Evolutionary conservation across 30 jellyfish, hydroid and myxozoan genomes (phyloP).

Genomic region (Hydractinia echinata): DNA sequence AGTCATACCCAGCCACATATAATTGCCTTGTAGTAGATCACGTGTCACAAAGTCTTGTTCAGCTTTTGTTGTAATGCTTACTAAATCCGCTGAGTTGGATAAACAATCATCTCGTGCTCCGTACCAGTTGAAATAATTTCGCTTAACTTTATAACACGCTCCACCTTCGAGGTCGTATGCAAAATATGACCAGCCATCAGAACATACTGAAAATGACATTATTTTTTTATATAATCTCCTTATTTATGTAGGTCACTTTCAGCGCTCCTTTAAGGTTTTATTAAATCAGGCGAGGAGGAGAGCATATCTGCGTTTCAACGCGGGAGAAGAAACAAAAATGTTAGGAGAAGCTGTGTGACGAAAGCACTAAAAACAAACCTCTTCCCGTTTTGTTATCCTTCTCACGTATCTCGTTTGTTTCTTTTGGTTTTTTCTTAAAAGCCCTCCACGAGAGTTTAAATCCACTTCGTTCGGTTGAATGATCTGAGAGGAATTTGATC

Average conservation of each 20-base stretch:
- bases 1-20: conserved; percentile 95
- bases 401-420: neutral
- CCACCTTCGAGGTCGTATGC: conserved; percentile 65
- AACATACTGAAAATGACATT: conserved; percentile 45
- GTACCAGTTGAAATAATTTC: conserved; percentile 83
- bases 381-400: conserved; percentile 26
- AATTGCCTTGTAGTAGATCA: conserved; percentile 62
- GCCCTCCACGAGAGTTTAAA: conserved; percentile 77
- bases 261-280: neutral
- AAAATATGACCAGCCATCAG: conserved; percentile 69
- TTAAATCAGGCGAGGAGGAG: neutral
- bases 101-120: conserved; percentile 92
- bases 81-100: conserved; percentile 76
- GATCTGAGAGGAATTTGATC: conserved; percentile 71
- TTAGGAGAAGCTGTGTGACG: neutral
- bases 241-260: too few species aligned
- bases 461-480: conserved; percentile 74
- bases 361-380: neutral
- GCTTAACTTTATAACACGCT: conserved; percentile 66
- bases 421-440: neutral
- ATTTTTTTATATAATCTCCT: too few species aligned
- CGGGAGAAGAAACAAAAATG: too few species aligned
- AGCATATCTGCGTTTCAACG: neutral
- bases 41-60: conserved; percentile 85
- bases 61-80: conserved; percentile 66